A percentile compares a stretch with the other conserved stretches of the same genome.
Conservation (phyloP, 2,888 invertebrate genomes). For the Conus canariensis region DNA sequence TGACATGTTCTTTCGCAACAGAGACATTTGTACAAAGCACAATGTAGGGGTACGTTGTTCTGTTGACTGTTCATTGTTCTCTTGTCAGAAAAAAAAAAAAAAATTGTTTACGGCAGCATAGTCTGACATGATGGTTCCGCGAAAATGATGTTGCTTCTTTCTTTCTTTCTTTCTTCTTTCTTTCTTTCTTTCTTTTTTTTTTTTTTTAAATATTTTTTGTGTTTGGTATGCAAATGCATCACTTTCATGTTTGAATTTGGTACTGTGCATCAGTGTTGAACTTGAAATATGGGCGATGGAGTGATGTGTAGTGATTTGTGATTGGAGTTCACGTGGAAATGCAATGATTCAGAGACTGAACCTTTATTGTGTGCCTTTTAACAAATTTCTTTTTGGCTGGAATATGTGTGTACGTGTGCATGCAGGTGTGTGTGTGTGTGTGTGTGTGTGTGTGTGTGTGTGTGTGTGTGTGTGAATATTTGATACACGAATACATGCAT, state of each 20-base stretch:
- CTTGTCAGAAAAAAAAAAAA: neutral
- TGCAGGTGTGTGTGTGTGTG: neutral
- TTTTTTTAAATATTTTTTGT: neutral
- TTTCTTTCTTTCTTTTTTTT: neutral
- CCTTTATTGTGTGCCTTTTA: neutral
- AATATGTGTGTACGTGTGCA: neutral
- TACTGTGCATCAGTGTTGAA: neutral
- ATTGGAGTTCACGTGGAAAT: neutral
- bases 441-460: neutral
- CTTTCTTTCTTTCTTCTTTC: too few relatives aligned
- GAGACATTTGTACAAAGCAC: too few relatives aligned
- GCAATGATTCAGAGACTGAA: neutral
- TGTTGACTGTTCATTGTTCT: neutral
- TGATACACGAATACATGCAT: neutral
- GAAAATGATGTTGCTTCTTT: too few relatives aligned
- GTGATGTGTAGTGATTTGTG: constrained; percentile 4
- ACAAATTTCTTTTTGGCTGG: neutral
- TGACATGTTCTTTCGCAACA: too few relatives aligned
- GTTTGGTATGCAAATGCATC: neutral
- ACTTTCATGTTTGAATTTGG: neutral
- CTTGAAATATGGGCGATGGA: neutral
- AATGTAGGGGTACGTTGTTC: too few relatives aligned
- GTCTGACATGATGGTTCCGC: neutral
- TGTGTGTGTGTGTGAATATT: neutral
- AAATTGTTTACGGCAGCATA: neutral